Evolutionary conservation across 2,797 vertebrate species (phyloP).

Genomic region (Acanthiza pusilla): DNA sequence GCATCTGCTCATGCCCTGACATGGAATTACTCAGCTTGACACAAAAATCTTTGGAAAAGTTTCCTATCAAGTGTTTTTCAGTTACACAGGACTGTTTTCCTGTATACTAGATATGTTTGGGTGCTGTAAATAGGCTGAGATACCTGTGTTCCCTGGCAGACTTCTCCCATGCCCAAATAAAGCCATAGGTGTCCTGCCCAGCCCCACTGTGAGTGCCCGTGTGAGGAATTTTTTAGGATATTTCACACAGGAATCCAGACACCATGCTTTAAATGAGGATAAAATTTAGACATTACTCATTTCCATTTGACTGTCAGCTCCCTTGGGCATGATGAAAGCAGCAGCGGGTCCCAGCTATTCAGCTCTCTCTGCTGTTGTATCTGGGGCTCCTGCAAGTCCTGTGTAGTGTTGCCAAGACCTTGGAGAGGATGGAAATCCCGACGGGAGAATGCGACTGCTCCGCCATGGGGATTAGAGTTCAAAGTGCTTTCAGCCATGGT

Average conservation of each 20-base stretch:
- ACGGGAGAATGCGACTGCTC: background rate
- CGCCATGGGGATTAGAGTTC: background rate
- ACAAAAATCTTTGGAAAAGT: background rate
- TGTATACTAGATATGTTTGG: background rate
- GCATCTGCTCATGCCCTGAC: background rate
- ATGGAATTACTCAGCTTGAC: background rate
- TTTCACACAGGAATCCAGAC: background rate
- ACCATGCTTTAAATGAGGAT: background rate
- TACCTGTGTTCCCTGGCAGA: background rate
- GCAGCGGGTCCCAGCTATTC: background rate
- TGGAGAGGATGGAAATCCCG: background rate
- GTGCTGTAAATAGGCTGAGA: background rate
- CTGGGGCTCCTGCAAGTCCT: background rate
- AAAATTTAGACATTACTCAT: background rate
- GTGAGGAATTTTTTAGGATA: background rate
- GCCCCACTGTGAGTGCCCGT: background rate
- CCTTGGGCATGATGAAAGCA: background rate
- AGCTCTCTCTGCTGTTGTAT: background rate
- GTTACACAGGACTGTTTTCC: background rate
- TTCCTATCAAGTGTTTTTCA: background rate
- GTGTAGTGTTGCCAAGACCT: slow-evolving; percentile 17
- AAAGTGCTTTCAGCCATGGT: background rate
- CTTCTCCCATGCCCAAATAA: background rate
- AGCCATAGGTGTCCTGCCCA: background rate
- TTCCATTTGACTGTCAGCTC: background rate